Evolutionary conservation across 2,888 invertebrate species (phyloP), one percentile per base, ranked within the genome.

Genomic region (Catocala nupta): DNA sequence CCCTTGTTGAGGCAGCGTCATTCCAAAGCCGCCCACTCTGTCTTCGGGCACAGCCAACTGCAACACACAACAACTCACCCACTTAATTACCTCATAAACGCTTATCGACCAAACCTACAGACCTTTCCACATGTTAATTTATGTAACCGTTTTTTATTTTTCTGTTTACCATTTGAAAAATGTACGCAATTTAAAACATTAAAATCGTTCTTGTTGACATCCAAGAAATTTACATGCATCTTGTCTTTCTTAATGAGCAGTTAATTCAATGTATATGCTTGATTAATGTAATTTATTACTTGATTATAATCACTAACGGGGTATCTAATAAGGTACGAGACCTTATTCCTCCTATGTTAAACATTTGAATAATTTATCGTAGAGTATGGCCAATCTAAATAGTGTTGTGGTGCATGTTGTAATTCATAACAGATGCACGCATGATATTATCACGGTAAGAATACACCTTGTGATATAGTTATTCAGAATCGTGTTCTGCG

Each of bases 1-100:
- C 1, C 90, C 56, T 55, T 55, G 4, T n/a, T 94, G 92, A 0
- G 97, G 95, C 0, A 87, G 58, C 4, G 85, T 85, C 80, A 85
- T 64, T 36, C 85, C 85, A 34, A 84, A 84, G 1, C 70, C 67
- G 0, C 71, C 74, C 13, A 83, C 64, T 49, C 59, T 76, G 9
- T 64, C 63, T 42, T 81, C 82, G 6, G 83, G 84, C 4, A 86
- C 68, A 7, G 86, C 85, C 79, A 86, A 70, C 86, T 86, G 81
- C 44, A 82, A 84, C 54, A 71, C 36, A 65, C 57, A 69, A 16
- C 8, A 61, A 67, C 56, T 45, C 55, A 49, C 1, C 53, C 12
- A 42, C 6, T 60, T 60, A 49, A 66, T 39, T 36, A 47, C 47
- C 12, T 36, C 49, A 53, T 51, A 52, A 50, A 56, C 42, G 45